Evolutionary conservation across 2,888 invertebrate genomes (phyloP), one percentile per base, ranked within the genome.

Genomic region (Archips xylosteana): DNA sequence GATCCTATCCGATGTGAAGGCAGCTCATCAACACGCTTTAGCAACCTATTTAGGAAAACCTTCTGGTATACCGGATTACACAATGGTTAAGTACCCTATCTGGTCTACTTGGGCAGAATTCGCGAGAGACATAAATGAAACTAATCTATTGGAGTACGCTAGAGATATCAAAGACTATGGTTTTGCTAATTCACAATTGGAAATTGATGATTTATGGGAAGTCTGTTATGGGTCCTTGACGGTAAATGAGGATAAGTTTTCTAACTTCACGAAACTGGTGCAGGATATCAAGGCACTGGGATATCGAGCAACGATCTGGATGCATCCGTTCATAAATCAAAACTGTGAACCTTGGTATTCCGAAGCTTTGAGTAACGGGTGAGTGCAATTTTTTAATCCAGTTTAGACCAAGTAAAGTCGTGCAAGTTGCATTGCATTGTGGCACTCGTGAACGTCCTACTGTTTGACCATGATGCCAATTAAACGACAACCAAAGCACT

Each of bases 151-250:
- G 1, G 89, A 95, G 0, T 98, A 96, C 80, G 97, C 96, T 0
- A 81, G 95, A 8, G 95, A 96, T 76, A 97, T 98, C 68, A 81
- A 92, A 2, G 85, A 91, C 0, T 83, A 96, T 71, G 96, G 96
- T 0, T 97, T 97, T 80, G 93, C 95, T 2, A 95, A 96, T 80
- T 97, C 97, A 64, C 97, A 97, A 83, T 86, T 97, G 57, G 98
- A 98, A 92, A 97, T 99, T 62, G 98, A 98, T 82, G 98, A 98
- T 84, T 95, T 96, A 15, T 98, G 98, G 98, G 98, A 98, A 85
- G 95, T 95, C 0, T 97, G 97, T 82, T 98, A 98, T 81, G 98
- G 98, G 0, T 97, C 97, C 9, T 91, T 97, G 45, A 95, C 95
- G 13, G 97, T 98, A 75, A 95, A 97, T 79, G 88, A 91, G 10